These are phyloP conservation scores for Drosophila helvetica DNA, from an alignment of 2,888 invertebrate species.

Conservation along the genomic window DNA sequence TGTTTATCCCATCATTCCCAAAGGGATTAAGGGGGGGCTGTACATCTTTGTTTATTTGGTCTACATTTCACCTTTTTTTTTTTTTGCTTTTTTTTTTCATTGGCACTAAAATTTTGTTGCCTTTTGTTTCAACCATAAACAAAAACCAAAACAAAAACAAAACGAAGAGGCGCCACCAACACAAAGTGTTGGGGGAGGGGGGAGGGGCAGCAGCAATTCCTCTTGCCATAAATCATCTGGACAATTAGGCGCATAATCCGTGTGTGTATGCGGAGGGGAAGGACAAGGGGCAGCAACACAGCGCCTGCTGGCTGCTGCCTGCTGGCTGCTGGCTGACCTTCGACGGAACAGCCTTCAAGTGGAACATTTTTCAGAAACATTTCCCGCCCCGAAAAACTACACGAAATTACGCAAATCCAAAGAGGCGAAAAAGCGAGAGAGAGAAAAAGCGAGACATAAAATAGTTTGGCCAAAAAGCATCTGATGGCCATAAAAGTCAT, in stretches of 20 bases:
- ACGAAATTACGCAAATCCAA: slow-evolving; percentile 56
- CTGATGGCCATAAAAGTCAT: slow-evolving; percentile 39
- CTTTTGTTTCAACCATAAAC: slow-evolving; percentile 20
- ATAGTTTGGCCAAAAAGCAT: slow-evolving; percentile 25
- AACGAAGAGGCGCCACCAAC: slow-evolving; percentile 27
- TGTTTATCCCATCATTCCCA: background rate
- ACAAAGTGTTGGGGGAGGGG: background rate
- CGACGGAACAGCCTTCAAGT: slow-evolving; percentile 34
- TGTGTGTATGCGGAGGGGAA: slow-evolving; percentile 9
- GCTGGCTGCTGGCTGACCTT: slow-evolving; percentile 24
- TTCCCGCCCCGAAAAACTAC: slow-evolving; percentile 5
- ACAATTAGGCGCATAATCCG: slow-evolving; percentile 34
- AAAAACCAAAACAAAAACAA: slow-evolving; percentile 27
- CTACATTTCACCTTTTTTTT: background rate
- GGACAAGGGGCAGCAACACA: slow-evolving; percentile 2
- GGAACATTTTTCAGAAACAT: slow-evolving; percentile 24
- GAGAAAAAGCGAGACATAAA: background rate
- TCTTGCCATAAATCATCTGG: slow-evolving; percentile 42
- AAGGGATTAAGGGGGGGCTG: background rate
- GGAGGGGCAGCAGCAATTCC: slow-evolving; percentile 16
- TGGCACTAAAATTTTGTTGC: background rate
- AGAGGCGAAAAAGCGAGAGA: slow-evolving; percentile 3
- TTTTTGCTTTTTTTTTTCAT: background rate
- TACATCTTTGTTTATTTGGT: background rate
- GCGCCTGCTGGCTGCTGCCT: background rate